Evolutionary conservation across 2,797 vertebrate species (phyloP).

Genomic region (Vipera ursinii): DNA sequence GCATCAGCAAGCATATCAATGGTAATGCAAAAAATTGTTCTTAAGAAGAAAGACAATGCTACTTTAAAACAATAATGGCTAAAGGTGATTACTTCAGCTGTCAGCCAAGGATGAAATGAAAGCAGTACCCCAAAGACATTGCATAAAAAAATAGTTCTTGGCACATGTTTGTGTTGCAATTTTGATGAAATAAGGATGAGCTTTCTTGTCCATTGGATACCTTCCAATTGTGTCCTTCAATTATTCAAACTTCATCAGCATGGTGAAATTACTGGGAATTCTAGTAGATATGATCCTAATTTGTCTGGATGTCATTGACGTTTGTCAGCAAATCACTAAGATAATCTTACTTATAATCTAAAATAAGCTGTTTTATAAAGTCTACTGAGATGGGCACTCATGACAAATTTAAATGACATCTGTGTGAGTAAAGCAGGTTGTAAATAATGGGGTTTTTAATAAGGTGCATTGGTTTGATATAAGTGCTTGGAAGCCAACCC

Average conservation of each 20-base stretch:
- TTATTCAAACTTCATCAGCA: background rate
- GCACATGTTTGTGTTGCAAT: background rate
- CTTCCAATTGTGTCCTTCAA: background rate
- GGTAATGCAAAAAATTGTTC: background rate
- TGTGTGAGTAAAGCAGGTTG: background rate
- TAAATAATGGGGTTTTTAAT: background rate
- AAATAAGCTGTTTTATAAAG: background rate
- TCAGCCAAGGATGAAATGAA: background rate
- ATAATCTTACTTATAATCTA: background rate
- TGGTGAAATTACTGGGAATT: background rate
- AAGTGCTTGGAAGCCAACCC: background rate
- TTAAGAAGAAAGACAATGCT: background rate
- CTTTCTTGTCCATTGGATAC: background rate
- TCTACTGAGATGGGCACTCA: background rate
- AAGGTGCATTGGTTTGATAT: background rate
- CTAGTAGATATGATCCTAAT: background rate
- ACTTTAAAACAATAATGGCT: too few species aligned
- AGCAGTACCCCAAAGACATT: background rate
- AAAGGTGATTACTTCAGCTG: background rate
- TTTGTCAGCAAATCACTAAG: background rate
- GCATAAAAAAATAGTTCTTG: background rate
- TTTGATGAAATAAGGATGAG: background rate
- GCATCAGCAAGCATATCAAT: background rate
- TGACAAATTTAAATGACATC: background rate
- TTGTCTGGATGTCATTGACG: background rate